Evolutionary conservation across 2,888 invertebrate species (phyloP), one percentile per base, ranked within the genome.

Genomic region (Cremastinae sp.): DNA sequence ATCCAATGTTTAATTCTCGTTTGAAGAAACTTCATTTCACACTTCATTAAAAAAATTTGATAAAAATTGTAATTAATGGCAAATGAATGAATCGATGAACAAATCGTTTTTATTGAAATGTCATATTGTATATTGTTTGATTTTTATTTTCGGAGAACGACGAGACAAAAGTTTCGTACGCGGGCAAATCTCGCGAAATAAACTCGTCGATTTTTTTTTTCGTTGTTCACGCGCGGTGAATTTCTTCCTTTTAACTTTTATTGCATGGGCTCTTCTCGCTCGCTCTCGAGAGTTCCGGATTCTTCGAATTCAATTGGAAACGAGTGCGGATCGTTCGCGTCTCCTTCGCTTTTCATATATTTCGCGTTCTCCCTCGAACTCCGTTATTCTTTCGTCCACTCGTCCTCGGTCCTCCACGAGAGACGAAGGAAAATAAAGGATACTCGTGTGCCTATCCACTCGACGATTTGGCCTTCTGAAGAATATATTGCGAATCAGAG

Each of bases 351-450:
- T 41, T 41, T 41, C 36, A 47, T 72, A 47, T 28, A 20, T 34
- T 43, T 54, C 58, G 14, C 36, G 2, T 58, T 69, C 36, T 28
- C 69, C 36, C 64, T 36, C 36, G 43, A 36, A 36, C 64, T 58
- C 20, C 59, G 43, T 41, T 53, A 22, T 41, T 53, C 53, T 65
- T 41, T 38, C 16, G 14, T 22, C 41, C 9, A 38, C 16, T 9
- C 14, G 16, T 28, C 28, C 28, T 28, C 28, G 28, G 5, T 28
- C 28, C 2, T 28, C 28, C 5, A 28, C 28, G 28, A 38, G 43
- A 12, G 43, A 38, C 28, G 5, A 28, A 28, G 28, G 28, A 28
- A 28, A 28, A 28, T 28, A 28, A 28, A 28, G 28, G 28, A 28
- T 5, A 28, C 5, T 28, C 28, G 28, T 28, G 28, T 28, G 5